Conservation (phyloP, 1,140 invertebrate genomes). For the Trinorchestia longiramus region DNA sequence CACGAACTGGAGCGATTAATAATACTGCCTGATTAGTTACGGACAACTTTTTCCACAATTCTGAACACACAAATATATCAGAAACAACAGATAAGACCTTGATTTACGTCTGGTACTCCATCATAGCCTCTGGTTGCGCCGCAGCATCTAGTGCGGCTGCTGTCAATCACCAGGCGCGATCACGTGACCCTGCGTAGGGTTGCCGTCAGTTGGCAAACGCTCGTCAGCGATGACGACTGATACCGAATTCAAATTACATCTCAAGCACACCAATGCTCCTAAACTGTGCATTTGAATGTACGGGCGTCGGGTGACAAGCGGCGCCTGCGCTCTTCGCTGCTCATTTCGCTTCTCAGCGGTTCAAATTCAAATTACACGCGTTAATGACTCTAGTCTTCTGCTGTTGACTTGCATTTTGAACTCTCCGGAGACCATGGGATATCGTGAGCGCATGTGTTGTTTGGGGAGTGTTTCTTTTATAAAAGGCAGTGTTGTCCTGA, state of each 20-base stretch:
- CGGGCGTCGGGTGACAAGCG: not conserved
- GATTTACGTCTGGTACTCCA: not conserved
- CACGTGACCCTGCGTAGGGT: conserved; percentile 32
- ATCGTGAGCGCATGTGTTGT: not conserved
- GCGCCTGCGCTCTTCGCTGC: not conserved
- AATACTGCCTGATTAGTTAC: not conserved
- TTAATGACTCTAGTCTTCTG: not conserved
- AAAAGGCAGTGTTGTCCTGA: not conserved
- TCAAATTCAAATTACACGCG: conserved; percentile 21
- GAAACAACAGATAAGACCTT: not conserved
- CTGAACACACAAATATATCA: not conserved
- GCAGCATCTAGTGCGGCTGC: not conserved
- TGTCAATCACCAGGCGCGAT: not conserved
- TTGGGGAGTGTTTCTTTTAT: not conserved
- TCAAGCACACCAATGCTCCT: conserved; percentile 44
- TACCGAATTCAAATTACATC: conserved; percentile 49
- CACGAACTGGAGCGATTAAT: not conserved
- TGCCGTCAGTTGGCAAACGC: not conserved
- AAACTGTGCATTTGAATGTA: conserved; percentile 33
- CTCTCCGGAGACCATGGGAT: not conserved
- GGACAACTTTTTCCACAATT: not conserved
- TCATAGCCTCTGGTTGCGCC: not conserved
- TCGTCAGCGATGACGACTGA: conserved; percentile 11
- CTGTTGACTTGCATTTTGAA: not conserved
- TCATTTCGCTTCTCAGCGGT: not conserved